A percentile compares a stretch with the other conserved stretches of the same genome.
Evolutionary conservation across 2,888 invertebrate species (phyloP).

Genomic region (Platycnemis pennipes): DNA sequence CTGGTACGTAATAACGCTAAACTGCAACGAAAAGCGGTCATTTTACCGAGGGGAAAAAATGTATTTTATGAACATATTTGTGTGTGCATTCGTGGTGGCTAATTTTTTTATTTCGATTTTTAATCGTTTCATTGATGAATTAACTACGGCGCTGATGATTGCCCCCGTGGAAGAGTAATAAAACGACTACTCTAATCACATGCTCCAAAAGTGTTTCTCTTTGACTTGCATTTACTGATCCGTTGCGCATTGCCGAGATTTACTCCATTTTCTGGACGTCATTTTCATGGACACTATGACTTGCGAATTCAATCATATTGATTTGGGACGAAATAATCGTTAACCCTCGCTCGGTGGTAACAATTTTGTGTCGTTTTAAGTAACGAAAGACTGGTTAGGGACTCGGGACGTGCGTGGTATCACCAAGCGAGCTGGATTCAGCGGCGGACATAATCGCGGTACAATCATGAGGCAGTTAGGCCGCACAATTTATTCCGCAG

Average conservation of each 20-base stretch:
- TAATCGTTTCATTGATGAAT: not conserved
- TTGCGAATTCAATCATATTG: not conserved
- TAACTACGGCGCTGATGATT: not conserved
- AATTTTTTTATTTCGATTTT: not conserved
- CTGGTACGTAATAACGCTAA: not conserved
- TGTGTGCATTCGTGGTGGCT: not conserved
- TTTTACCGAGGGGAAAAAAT: not conserved
- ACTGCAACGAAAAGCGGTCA: not conserved
- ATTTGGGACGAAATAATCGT: not conserved
- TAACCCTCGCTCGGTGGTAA: not conserved
- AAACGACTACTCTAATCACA: not conserved
- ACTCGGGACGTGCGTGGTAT: not conserved
- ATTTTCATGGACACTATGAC: not conserved
- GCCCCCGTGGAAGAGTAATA: not conserved
- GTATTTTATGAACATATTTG: not conserved
- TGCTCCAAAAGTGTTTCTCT: not conserved
- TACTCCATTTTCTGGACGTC: not conserved
- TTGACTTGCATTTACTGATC: not conserved
- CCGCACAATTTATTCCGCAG: constrained; percentile 8
- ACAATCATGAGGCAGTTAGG: not conserved
- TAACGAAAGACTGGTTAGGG: not conserved
- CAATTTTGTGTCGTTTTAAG: not conserved
- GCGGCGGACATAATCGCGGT: constrained; percentile 4
- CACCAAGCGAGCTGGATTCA: not conserved
- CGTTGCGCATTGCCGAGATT: not conserved